Evolutionary conservation across 1,140 invertebrate genomes (phyloP).

Genomic region (Pogonognathellus flavescens): DNA sequence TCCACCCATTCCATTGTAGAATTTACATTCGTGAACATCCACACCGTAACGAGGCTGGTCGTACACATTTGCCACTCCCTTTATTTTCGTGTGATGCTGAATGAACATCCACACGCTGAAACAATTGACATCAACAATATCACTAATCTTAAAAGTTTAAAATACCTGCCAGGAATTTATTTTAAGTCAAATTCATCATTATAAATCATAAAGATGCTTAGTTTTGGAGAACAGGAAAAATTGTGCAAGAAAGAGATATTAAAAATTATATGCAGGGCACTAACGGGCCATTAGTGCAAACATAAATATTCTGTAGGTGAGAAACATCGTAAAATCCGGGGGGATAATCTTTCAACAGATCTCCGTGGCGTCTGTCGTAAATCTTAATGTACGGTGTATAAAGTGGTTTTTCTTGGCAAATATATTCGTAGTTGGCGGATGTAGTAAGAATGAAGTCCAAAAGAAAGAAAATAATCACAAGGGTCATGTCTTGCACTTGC

Average conservation of each 20-base stretch:
- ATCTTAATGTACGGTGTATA: background rate
- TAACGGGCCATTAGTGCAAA: slow-evolving; percentile 9
- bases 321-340: background rate
- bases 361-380: background rate
- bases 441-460: too few relatives aligned
- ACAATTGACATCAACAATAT: background rate
- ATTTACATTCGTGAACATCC: background rate
- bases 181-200: too few relatives aligned
- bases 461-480: too few relatives aligned
- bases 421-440: background rate
- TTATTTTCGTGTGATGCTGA: background rate
- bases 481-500: too few relatives aligned
- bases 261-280: too few relatives aligned
- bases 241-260: too few relatives aligned
- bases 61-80: background rate
- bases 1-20: background rate
- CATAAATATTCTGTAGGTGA: background rate
- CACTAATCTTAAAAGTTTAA: background rate
- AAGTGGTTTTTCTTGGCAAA: background rate
- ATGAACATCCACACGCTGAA: background rate
- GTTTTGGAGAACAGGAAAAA: too few relatives aligned
- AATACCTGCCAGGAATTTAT: background rate
- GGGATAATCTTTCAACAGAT: background rate
- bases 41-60: background rate
- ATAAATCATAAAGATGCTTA: too few relatives aligned